Evolutionary conservation across 2,113 vertebrate genomes (phyloP), one percentile per base, ranked within the genome.

Genomic region (Ceyx margarethae): DNA sequence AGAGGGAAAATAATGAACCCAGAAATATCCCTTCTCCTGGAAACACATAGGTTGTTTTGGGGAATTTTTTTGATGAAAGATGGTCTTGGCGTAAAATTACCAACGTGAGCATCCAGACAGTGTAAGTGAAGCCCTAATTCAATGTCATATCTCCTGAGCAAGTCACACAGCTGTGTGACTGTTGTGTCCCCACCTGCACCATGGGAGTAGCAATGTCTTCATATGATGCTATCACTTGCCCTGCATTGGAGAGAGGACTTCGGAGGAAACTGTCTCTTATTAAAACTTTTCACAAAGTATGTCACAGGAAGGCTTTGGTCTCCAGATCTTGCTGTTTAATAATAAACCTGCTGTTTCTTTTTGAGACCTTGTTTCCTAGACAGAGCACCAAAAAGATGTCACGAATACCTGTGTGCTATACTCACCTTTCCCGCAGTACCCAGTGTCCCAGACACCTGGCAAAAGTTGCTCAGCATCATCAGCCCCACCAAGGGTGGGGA

Each of bases 271-370:
- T 66, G 68, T 22, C 56, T 54, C 82, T 74, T 87, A 48, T 35
- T 73, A 73, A 61, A 90, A 81, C 16, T 66, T 84, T 60, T 61
- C 67, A 75, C 58, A 28, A 66, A 77, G 75, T 11, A 14, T 74
- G 75, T 87, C 91, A 85, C 2, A 8, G 26, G 42, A 56, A 61
- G 40, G 64, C 43, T 89, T 62, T 26, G 6, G 20, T 62, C 67
- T 86, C 57, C 80, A 72, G 26, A 48, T 61, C 50, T 73, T 53
- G 48, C 57, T 0, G 45, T 83, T 95, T 93, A 96, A 96, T 93
- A 89, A 95, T 85, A 94, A 96, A 92, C 72, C 80, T n/a, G 46
- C 51, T 95, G 90, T 92, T 96, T 96, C n/a, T 89, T 95, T 95
- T 94, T 72, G 2, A 2, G 75, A 64, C 81, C 75, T 90, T 0